Evolutionary conservation across 2,797 vertebrate genomes (phyloP).

Genomic region (Tenualosa ilisha): DNA sequence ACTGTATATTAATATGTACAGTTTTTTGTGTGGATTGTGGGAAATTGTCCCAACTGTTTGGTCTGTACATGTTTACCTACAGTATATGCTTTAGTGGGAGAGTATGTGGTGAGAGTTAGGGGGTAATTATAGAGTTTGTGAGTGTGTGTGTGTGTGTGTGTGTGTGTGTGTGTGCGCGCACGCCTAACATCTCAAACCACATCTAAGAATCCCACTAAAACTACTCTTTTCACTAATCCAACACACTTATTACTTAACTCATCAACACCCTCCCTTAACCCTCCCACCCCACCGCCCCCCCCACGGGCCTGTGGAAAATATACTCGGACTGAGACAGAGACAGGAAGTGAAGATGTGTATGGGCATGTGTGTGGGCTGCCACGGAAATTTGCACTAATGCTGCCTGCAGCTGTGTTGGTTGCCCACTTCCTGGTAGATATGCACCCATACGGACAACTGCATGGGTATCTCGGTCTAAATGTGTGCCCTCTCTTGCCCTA

Average conservation of each 20-base stretch:
- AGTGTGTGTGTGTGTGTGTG: conserved; percentile 1
- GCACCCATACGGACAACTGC: neutral
- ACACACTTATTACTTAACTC: neutral
- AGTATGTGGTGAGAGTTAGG: neutral
- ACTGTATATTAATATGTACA: too few species aligned
- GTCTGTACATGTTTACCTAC: too few species aligned
- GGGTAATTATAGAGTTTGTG: too few species aligned
- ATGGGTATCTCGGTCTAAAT: neutral
- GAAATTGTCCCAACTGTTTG: too few species aligned
- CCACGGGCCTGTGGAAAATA: neutral
- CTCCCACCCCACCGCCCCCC: neutral
- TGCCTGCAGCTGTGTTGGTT: neutral
- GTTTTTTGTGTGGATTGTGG: neutral
- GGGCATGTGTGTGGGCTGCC: neutral
- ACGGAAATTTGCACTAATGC: neutral
- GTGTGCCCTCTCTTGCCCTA: neutral
- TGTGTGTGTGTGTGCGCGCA: neutral
- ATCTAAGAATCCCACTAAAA: neutral
- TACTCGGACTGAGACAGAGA: neutral
- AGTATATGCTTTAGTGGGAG: too few species aligned
- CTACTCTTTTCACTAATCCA: neutral
- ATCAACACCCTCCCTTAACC: neutral
- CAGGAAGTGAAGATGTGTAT: neutral
- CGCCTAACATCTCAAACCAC: neutral
- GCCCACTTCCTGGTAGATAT: neutral